Percentiles rank a stretch among this genome's conserved stretches.
These are phyloP conservation scores for Danaus melanippus DNA, from an alignment of 1,140 invertebrate genomes.

Conservation along the genomic window DNA sequence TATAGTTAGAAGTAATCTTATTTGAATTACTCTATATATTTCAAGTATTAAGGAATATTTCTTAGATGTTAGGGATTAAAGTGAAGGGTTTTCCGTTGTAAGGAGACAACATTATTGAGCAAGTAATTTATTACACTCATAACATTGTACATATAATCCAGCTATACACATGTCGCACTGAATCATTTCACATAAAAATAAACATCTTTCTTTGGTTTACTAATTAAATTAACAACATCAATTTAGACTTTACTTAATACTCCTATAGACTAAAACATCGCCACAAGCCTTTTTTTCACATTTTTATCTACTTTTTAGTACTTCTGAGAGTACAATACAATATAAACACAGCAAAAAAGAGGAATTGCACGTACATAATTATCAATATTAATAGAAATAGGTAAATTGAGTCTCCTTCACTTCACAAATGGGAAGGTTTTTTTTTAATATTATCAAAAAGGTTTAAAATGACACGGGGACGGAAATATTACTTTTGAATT, in stretches of 20 bases:
- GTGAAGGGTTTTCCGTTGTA: too few relatives aligned
- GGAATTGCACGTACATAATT: too few relatives aligned
- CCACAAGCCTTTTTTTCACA: conserved; percentile 35
- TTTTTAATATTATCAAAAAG: conserved; percentile 38
- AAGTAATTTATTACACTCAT: conserved; percentile 64
- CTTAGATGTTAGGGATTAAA: too few relatives aligned
- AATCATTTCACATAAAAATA: conserved; percentile 60
- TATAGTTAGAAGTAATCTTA: too few relatives aligned
- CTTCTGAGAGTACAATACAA: too few relatives aligned
- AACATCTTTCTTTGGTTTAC: conserved; percentile 62
- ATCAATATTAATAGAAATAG: conserved; percentile 1
- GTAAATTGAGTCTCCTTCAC: conserved; percentile 1
- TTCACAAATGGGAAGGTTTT: conserved; percentile 2
- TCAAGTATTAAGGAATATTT: too few relatives aligned
- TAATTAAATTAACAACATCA: conserved; percentile 58
- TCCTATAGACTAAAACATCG: conserved; percentile 25
- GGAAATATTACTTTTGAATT: conserved; percentile 49
- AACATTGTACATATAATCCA: conserved; percentile 61
- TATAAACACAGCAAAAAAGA: too few relatives aligned
- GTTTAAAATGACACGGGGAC: conserved; percentile 64
- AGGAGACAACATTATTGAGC: conserved; percentile 35
- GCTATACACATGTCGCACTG: conserved; percentile 47
- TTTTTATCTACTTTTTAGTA: conserved; percentile 5
- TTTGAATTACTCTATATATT: too few relatives aligned
- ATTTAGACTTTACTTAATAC: conserved; percentile 28